Conservation (phyloP, 2,113 vertebrate species). For the Corythoichthys intestinalis region DNA sequence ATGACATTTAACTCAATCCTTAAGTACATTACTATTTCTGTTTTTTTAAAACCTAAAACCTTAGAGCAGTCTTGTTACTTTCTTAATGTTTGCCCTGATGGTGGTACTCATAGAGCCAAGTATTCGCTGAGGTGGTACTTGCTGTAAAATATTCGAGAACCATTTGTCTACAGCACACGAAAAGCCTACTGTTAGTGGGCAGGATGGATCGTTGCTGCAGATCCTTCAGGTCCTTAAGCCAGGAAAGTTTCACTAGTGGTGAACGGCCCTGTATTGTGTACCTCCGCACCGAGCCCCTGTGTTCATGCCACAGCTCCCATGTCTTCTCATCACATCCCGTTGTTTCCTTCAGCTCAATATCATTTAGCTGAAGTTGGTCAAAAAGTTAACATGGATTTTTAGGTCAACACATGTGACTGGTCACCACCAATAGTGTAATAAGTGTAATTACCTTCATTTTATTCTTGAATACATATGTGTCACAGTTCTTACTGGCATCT, state of each 20-base stretch:
- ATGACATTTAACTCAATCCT: too few species aligned
- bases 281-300: constrained; percentile 86
- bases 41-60: too few species aligned
- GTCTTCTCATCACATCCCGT: constrained; percentile 87
- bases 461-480: constrained; percentile 88
- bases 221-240: constrained; percentile 90
- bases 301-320: constrained; percentile 91
- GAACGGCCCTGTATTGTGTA: constrained; percentile 88
- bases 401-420: not conserved
- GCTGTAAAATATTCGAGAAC: too few species aligned
- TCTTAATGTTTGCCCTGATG: too few species aligned
- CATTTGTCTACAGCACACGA: too few species aligned
- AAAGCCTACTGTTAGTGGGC: constrained; percentile 79
- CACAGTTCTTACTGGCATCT: constrained; percentile 79
- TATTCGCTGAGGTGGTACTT: too few species aligned
- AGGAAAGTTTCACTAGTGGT: constrained; percentile 82
- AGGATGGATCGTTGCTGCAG: constrained; percentile 81
- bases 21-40: too few species aligned
- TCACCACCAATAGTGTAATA: not conserved
- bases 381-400: not conserved
- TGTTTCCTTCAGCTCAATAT: constrained; percentile 85
- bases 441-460: constrained; percentile 90
- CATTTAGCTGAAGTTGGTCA: constrained; percentile 76
- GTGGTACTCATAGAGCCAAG: too few species aligned
- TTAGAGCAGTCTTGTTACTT: too few species aligned